Evolutionary conservation across 1,140 invertebrate genomes (phyloP).

Genomic region (Neuroterus valhalla): DNA sequence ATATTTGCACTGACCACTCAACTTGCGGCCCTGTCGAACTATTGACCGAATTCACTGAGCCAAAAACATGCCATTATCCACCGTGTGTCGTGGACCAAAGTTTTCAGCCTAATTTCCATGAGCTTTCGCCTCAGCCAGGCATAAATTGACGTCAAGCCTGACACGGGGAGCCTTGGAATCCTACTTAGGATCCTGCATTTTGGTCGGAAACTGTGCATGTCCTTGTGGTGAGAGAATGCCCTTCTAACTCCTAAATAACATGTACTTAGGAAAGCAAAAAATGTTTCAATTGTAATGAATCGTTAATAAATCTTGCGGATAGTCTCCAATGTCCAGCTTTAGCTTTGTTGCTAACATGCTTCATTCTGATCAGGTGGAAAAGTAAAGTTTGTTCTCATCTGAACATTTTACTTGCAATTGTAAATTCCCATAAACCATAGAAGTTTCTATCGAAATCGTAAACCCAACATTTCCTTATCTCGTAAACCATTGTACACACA

Average conservation of each 20-base stretch:
- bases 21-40: conserved; percentile 35
- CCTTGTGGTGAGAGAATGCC: neutral
- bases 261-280: neutral
- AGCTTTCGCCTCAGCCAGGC: conserved; percentile 20
- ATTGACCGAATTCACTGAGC: conserved; percentile 34
- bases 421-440: no score
- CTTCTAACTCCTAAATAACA: neutral
- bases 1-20: conserved; percentile 32
- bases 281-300: neutral
- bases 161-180: conserved; percentile 3
- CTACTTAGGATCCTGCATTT: neutral
- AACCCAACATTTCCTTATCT: no score
- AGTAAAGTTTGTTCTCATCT: no score
- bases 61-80: conserved; percentile 29
- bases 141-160: conserved; percentile 20
- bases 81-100: conserved; percentile 31
- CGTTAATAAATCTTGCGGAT: no score
- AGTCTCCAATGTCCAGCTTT: no score
- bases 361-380: no score
- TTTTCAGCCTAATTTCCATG: conserved; percentile 38
- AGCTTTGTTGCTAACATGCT: no score
- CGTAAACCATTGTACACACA: no score
- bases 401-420: no score
- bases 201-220: neutral
- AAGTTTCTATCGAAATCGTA: no score